Conservation (phyloP, 2,113 vertebrate genomes). For the Coryphaenoides rupestris region DNA sequence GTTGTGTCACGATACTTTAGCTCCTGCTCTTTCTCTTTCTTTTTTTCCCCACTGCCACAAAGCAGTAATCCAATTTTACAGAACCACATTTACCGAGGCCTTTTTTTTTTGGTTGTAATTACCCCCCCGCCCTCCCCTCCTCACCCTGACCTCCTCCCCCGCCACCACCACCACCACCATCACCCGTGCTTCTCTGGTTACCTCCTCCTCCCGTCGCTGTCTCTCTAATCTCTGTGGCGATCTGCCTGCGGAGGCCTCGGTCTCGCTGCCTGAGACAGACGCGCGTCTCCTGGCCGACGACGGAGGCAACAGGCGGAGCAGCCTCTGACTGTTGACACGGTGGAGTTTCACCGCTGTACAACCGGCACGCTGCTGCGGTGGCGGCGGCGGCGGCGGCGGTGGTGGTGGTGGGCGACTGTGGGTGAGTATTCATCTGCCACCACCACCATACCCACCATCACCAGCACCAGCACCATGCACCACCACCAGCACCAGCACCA, state of each 20-base stretch:
- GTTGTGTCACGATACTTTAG: not conserved
- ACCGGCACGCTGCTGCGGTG: constrained; percentile 11
- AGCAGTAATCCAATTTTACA: constrained; percentile 8
- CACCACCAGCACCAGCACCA: no score
- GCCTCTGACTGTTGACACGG: constrained; percentile 12
- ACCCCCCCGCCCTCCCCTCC: not conserved
- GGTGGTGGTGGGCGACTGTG: no score
- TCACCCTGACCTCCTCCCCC: not conserved
- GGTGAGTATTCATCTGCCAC: no score
- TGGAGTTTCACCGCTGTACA: constrained; percentile 16
- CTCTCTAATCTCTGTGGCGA: constrained; percentile 1
- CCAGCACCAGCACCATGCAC: no score
- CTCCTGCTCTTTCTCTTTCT: no score
- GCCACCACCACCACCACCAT: not conserved
- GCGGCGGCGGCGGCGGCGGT: no score
- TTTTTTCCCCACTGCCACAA: constrained; percentile 5
- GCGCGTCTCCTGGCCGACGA: constrained; percentile 12
- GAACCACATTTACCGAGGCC: constrained; percentile 2
- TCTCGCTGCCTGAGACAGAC: constrained; percentile 11
- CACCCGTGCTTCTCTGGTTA: not conserved
- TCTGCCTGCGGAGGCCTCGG: constrained; percentile 4
- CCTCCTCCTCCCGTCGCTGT: not conserved
- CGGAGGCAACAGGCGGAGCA: not conserved
- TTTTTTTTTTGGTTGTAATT: not conserved
- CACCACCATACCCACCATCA: not conserved